Base-by-base conservation (phyloP, 1,140 invertebrate genomes). In the Caenorhabditis inopinata region DNA sequence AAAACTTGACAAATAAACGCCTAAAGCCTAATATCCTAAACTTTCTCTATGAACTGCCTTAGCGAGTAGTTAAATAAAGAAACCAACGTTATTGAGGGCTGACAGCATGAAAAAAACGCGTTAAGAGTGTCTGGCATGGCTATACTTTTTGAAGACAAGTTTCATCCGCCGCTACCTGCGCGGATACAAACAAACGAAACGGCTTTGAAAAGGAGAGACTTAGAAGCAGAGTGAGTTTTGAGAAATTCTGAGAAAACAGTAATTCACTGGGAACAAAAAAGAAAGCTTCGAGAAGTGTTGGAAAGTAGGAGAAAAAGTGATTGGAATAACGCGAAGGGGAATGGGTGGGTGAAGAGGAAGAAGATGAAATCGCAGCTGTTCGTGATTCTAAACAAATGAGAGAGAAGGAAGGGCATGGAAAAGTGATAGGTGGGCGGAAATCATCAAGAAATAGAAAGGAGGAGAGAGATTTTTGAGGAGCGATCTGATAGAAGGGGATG, bases 351-450 rank as follows among this genome's bases (percentile, higher is more conserved):
- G 18, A 9, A 51, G 51, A 58, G 12, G 27, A 14, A 32, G 51
- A 51, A 25, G 27, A 53, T 16, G 51, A 42, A 68, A 68, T 68
- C 58, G 38, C 58, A 68, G 58, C 58, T 68, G 58, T 68, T 68
- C 58, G 58, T 68, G 58, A 38, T 68, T 29, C 58, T 68, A 68
- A 68, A 68, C 58, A 68, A 51, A 21, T 51, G 58, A 68, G 18
- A 29, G 49, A 25, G 23, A 29, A 29, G 14, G 0, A 29, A 16
- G 12, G 7, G 32, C n/a, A n/a, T 21, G 32, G 23, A 68, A 25
- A 68, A 29, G 25, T 58, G 53, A 58, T 29, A 58, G 58, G 58
- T 68, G 58, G 58, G 58, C 58, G 58, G 58, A 68, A 68, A 38
- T 38, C 16, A 68, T 68, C 58, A 68, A 42, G 38, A 42, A 42